Percentiles rank a stretch among this genome's conserved stretches.
Evolutionary conservation across 2,888 invertebrate genomes (phyloP).

Genomic region (Drepanosiphum platanoidis): DNA sequence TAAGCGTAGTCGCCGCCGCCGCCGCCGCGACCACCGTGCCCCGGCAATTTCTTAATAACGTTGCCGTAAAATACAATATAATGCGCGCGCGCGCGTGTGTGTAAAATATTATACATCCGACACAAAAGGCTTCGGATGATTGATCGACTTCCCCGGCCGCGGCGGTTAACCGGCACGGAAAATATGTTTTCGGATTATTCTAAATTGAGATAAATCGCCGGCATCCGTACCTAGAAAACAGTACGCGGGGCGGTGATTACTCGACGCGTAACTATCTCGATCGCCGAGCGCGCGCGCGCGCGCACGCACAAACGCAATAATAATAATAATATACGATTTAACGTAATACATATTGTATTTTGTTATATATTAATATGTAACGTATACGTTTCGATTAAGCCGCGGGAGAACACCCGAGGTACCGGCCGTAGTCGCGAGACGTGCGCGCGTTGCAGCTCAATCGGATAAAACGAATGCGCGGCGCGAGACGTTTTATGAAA

Average conservation of each 20-base stretch:
- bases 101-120: conserved; percentile 57
- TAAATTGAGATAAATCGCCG: conserved; percentile 57
- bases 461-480: background rate
- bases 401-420: background rate
- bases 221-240: conserved; percentile 14
- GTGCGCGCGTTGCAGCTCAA: background rate
- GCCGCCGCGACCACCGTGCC: background rate
- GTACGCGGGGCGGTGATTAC: background rate
- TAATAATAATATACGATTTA: background rate
- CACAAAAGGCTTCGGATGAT: conserved; percentile 59
- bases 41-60: conserved; percentile 58
- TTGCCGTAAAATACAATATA: conserved; percentile 50
- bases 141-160: conserved; percentile 41
- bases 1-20: background rate
- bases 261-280: background rate
- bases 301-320: too few species aligned
- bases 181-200: conserved; percentile 61
- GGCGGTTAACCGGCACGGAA: conserved; percentile 54
- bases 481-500: too few species aligned
- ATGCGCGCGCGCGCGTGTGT: conserved; percentile 7
- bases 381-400: background rate
- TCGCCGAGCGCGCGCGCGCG: background rate
- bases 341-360: background rate
- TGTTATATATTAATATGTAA: background rate
- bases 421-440: too few species aligned